Evolutionary conservation across 2,113 vertebrate genomes (phyloP), one percentile per base, ranked within the genome.

Genomic region (Hoplias malabaricus): DNA sequence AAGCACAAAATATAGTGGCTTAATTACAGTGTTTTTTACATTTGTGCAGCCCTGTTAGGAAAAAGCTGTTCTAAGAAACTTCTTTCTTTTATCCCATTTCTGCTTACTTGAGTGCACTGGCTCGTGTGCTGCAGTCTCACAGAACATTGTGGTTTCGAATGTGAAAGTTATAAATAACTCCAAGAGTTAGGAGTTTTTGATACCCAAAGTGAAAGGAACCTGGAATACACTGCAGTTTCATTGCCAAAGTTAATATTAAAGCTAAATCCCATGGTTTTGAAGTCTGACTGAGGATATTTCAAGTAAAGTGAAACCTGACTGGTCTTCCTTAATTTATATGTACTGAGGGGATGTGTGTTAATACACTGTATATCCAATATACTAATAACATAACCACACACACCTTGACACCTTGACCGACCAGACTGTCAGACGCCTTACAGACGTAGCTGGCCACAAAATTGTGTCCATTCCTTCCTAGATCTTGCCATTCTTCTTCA

Each of bases 131-230:
- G n/a, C 5, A 63, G 59, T 21, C 59, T 63, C 59, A 36, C 31
- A 36, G 31, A 63, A 36, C 19, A 40, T 14, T 36, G 12, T 38
- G n/a, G 2, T 33, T 71, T 71, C 38, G 4, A 71, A 36, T 57
- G 21, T 57, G 33, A 72, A 38, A 25, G 69, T 40, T 71, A 71
- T 56, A 56, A 71, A 38, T 71, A 57, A 27, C 33, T 40, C 21
- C 5, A 4, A 72, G 4, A 29, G n/a, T n/a, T 46, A 25, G 53
- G 16, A 19, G 50, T 13, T 40, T 72, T 56, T 57, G 50, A 72
- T 72, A 56, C 31, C 25, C 4, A 56, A 72, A 54, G n/a, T 14
- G 50, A 53, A n/a, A 38, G 21, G 50, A 19, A 2, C 36, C 21
- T 57, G 25, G 46, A 31, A 21, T 13, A 36, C 19, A 36, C 33